Conservation (phyloP, 2,888 invertebrate genomes). For the Parnassius orleans region DNA sequence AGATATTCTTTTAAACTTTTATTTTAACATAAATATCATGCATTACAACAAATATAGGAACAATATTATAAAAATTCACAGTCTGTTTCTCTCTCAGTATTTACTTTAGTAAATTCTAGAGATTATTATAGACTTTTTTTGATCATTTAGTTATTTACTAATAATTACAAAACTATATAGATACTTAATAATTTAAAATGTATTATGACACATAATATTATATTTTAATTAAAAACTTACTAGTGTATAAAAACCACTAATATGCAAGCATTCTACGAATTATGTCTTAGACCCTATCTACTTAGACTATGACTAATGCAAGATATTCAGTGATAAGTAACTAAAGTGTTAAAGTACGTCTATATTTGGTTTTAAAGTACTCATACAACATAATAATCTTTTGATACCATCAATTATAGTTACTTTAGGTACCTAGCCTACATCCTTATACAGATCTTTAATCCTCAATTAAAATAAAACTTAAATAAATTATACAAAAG, state of each 20-base stretch:
- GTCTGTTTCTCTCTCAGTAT: constrained; percentile 17
- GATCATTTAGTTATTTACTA: not conserved
- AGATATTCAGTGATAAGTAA: not conserved
- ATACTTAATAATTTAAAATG: constrained; percentile 11
- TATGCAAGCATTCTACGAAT: not conserved
- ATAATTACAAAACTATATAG: not conserved
- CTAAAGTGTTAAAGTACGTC: constrained; percentile 2
- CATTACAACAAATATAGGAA: constrained; percentile 22
- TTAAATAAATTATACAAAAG: not conserved
- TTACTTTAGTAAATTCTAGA: constrained; percentile 25
- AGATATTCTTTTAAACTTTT: not conserved
- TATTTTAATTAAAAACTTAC: not conserved
- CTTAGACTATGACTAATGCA: not conserved
- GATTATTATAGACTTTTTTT: constrained; percentile 11
- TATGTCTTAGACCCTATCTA: not conserved
- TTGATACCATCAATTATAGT: not conserved
- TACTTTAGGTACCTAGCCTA: not conserved
- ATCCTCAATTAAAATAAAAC: not conserved
- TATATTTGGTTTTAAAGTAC: constrained; percentile 9
- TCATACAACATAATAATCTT: too few species aligned
- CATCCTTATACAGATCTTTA: not conserved
- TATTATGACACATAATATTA: constrained; percentile 23
- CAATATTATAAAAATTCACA: constrained; percentile 16
- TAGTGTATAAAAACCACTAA: not conserved
- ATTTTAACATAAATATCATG: constrained; percentile 22